Evolutionary conservation across 2,113 vertebrate species (phyloP), one percentile per base, ranked within the genome.

Genomic region (Diadophis punctatus): DNA sequence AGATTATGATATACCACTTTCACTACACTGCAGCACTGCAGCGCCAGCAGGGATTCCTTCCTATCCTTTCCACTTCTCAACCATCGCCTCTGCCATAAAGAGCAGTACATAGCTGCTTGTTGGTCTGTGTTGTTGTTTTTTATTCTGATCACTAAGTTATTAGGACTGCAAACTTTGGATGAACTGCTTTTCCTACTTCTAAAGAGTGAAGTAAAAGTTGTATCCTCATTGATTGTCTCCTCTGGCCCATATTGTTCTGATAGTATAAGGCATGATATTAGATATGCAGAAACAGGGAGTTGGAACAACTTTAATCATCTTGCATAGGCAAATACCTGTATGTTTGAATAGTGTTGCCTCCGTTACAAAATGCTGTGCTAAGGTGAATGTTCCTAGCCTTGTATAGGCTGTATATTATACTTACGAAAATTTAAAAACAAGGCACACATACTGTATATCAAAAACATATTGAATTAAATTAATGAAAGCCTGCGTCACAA

Each of bases 401-500:
- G 2, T 80, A 9, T 3, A 80, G 68, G 34, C 25, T 52, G 20
- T 85, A 93, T 68, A 51, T 48, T 87, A 87, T 74, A 63, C 34
- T 93, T 87, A 90, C 49, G 39, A 86, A 43, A 34, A 51, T 85
- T 68, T 94, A 55, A 48, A 93, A 90, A 88, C 9, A 93, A 8
- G 68, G 4, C 30, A 93, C 23, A 34, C 49, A 18, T 52, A 30
- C 5, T 91, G 56, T 94, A 34, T 12, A 34, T 2, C 49, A 46
- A 88, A 34, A 80, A 80, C 68, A 80, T 39, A 39, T 39, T 87
- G 39, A 90, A 9, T 9, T 88, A 80, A 85, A 68, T 53, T 56
- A 93, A 53, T 87, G 85, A 63, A 48, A 52, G 80, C 34, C 34
- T 95, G 1, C 48, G 91, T 94, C 86, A 27, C 27, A 94, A 20